Conservation (phyloP, 2,797 vertebrate genomes). For the Cossypha niveicapilla region DNA sequence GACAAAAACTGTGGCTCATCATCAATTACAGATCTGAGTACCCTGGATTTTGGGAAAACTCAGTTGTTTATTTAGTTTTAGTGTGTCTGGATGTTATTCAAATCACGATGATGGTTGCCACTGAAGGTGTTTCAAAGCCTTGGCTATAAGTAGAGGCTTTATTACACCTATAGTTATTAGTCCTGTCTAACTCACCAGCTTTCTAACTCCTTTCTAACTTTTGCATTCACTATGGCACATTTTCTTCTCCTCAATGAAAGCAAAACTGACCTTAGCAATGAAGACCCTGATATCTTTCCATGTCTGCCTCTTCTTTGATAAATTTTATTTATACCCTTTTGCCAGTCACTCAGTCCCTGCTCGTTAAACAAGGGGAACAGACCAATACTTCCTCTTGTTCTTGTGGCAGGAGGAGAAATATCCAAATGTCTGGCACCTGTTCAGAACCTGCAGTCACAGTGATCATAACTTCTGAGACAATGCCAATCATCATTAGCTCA, state of each 20-base stretch:
- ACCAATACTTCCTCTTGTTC: neutral
- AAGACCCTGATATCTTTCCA: neutral
- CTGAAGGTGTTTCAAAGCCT: neutral
- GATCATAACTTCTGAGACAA: neutral
- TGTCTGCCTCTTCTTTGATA: neutral
- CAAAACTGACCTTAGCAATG: neutral
- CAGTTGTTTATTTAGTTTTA: neutral
- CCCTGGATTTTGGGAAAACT: neutral
- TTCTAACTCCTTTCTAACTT: neutral
- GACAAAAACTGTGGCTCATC: neutral
- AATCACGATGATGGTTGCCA: neutral
- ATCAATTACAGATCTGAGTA: neutral
- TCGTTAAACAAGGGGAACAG: neutral
- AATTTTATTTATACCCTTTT: neutral
- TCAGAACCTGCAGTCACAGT: neutral
- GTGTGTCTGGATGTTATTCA: neutral
- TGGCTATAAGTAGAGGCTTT: neutral
- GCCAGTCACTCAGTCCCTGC: neutral
- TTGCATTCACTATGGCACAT: neutral
- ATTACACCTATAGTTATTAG: neutral
- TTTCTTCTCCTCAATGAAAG: neutral
- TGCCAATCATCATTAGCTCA: neutral
- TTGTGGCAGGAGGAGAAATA: neutral
- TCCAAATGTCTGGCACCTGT: neutral
- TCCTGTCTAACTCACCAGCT: neutral